phyloP scores from a whole-genome alignment of 30 jellyfish, hydroid and myxozoan genomes.

The Aurelia sp. region DNA sequence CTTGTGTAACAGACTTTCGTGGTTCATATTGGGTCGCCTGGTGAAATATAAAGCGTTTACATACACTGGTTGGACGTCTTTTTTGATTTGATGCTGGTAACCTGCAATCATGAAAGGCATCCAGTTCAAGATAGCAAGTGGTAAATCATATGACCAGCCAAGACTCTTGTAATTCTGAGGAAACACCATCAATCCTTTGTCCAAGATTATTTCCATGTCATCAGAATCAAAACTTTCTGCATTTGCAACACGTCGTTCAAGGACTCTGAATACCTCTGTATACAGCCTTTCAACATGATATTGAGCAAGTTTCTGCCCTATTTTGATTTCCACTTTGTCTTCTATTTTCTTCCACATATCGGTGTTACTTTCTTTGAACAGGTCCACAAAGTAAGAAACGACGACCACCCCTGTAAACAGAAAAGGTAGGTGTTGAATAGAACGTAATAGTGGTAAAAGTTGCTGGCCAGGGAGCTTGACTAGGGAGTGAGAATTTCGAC shows the following conservation, averaged over 20 bases:
- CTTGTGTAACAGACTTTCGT: no score
- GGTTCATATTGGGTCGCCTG: no score
- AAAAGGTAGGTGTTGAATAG: no score
- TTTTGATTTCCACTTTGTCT: constrained; percentile 22
- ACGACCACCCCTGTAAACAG: neutral
- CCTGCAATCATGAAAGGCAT: constrained; percentile 33
- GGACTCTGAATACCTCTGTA: constrained; percentile 11
- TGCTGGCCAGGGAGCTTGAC: no score
- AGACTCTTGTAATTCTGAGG: constrained; percentile 22
- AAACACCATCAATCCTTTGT: constrained; percentile 4
- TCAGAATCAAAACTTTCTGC: constrained; percentile 9
- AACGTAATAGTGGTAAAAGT: no score
- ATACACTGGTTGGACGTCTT: constrained; percentile 8
- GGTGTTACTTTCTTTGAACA: neutral
- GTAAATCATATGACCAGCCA: constrained; percentile 40
- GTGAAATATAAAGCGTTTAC: neutral
- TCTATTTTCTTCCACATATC: neutral
- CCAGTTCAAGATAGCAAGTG: constrained; percentile 10
- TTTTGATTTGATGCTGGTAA: constrained; percentile 8
- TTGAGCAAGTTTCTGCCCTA: constrained; percentile 27
- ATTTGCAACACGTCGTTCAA: neutral
- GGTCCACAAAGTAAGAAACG: neutral
- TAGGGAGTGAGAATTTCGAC: no score
- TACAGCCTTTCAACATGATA: constrained; percentile 12
- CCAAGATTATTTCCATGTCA: constrained; percentile 15